These are phyloP conservation scores for Cryptus armator DNA, from an alignment of 2,888 invertebrate genomes.

Conservation along the genomic window DNA sequence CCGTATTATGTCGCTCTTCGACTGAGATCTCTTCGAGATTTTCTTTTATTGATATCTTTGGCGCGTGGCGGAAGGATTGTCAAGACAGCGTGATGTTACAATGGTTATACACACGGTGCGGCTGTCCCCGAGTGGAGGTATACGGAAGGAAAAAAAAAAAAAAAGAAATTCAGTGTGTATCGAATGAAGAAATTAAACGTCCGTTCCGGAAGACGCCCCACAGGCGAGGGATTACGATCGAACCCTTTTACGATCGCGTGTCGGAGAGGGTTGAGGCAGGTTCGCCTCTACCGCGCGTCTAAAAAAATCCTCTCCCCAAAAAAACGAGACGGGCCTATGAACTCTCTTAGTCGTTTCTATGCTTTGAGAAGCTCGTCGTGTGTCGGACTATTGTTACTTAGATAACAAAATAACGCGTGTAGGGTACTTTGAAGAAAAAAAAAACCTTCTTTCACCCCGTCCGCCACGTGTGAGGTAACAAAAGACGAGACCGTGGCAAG, in stretches of 20 bases:
- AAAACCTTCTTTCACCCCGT: constrained; percentile 65
- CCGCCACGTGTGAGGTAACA: constrained; percentile 84
- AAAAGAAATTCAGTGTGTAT: constrained; percentile 57
- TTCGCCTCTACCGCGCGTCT: constrained; percentile 49
- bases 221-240: constrained; percentile 69
- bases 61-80: constrained; percentile 65
- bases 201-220: constrained; percentile 70
- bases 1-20: constrained; percentile 49
- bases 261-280: constrained; percentile 69
- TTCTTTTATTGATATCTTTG: constrained; percentile 60
- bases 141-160: constrained; percentile 44
- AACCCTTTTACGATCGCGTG: constrained; percentile 71
- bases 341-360: constrained; percentile 43
- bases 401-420: constrained; percentile 69
- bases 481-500: constrained; percentile 81
- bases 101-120: constrained; percentile 35
- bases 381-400: constrained; percentile 67
- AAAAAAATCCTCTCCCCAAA: constrained; percentile 40
- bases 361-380: constrained; percentile 68
- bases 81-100: constrained; percentile 52
- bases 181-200: constrained; percentile 72
- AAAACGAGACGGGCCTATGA: constrained; percentile 50
- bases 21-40: constrained; percentile 59
- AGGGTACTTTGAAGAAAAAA: constrained; percentile 61
- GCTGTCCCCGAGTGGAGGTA: constrained; percentile 29